Percentiles rank a stretch among this genome's conserved stretches.
Evolutionary conservation across 2,797 vertebrate genomes (phyloP).

Genomic region (Enteromius viviparus): DNA sequence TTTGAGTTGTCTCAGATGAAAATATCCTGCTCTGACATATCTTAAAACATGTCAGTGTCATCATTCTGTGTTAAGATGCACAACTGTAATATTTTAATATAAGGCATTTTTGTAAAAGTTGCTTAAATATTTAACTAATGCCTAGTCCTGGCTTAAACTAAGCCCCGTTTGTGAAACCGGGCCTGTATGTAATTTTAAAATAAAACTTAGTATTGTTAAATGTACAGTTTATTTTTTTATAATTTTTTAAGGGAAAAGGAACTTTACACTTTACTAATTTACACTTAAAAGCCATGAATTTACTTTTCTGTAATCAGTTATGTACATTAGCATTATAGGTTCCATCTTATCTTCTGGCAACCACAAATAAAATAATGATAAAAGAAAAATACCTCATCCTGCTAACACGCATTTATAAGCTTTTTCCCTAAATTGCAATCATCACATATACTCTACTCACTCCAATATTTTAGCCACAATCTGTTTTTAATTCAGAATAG

Average conservation of each 20-base stretch:
- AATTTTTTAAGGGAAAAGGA: neutral
- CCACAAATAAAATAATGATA: neutral
- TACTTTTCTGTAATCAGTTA: neutral
- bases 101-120: no score
- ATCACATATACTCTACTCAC: neutral
- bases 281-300: neutral
- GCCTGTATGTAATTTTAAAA: neutral
- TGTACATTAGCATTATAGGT: neutral
- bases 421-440: neutral
- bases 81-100: no score
- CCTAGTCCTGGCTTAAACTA: no score
- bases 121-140: no score
- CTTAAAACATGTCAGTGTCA: no score
- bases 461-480: neutral
- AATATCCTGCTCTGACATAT: no score
- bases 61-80: no score
- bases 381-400: slow-evolving; percentile 3
- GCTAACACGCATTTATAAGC: neutral
- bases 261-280: no score
- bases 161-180: no score
- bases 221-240: neutral
- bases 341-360: neutral
- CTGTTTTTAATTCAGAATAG: neutral
- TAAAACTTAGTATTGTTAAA: neutral
- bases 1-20: no score